Conservation (phyloP, 2,888 invertebrate genomes). For the Ischnura elegans region DNA sequence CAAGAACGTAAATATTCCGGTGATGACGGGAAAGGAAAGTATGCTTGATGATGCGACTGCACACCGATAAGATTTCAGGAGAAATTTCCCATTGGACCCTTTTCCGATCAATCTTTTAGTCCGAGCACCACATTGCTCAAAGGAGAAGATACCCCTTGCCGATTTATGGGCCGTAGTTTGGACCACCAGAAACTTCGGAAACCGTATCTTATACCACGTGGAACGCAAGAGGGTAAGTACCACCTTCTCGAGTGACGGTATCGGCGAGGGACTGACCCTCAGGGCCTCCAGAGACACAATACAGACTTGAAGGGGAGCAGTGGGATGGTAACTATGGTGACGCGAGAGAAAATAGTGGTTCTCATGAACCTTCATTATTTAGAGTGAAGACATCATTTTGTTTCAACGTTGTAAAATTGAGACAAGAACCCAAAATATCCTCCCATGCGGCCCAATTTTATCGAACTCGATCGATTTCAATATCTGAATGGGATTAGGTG, state of each 20-base stretch:
- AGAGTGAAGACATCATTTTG: background rate
- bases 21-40: too few species aligned
- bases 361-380: background rate
- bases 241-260: background rate
- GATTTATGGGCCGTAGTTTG: background rate
- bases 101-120: background rate
- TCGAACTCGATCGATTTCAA: too few species aligned
- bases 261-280: background rate
- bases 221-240: too few species aligned
- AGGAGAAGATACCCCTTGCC: background rate
- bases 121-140: background rate
- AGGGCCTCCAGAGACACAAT: too few species aligned
- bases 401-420: background rate
- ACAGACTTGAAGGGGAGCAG: background rate
- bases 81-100: background rate
- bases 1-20: too few species aligned
- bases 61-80: background rate
- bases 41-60: too few species aligned
- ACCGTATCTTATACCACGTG: too few species aligned
- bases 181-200: too few species aligned
- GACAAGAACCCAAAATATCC: background rate
- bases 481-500: too few species aligned
- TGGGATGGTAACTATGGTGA: background rate
- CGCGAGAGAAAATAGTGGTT: background rate
- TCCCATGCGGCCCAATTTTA: too few species aligned